Evolutionary conservation across 2,797 vertebrate genomes (phyloP), one percentile per base, ranked within the genome.

Genomic region (Margarornis squamiger): DNA sequence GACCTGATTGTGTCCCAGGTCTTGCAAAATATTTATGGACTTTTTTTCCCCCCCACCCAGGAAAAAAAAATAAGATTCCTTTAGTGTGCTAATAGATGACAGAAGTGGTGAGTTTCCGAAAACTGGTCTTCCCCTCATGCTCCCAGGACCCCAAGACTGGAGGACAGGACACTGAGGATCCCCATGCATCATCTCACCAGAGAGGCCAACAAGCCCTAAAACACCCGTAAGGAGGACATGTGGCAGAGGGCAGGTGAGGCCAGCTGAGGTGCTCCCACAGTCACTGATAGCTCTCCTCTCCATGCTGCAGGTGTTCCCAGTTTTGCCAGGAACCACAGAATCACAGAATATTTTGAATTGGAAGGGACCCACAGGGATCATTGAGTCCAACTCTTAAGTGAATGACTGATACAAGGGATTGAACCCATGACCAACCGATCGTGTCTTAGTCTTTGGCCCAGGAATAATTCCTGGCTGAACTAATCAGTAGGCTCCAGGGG

Each of bases 221-320:
- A 5, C 10, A 32, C 2, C 6, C 27, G 38, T 32, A 52, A 20
- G 1, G 19, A 45, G 1, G 14, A 45, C 0, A 1, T 4, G 21
- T 39, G 39, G 41, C 80, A 78, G 49, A 45, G 34, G 32, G 27
- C 48, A 66, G 29, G 26, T 11, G 57, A 51, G 68, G 68, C 22
- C 58, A 17, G 1, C 0, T 49, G 65, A 38, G n/a, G 13, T 62
- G 52, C 9, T 55, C 70, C 48, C 27, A 10, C 20, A 22, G 32
- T 30, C 66, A 34, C 73, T 57, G 43, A 3, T 0, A 14, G 51
- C 65, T 84, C 34, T 73, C 27, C 16, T 73, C 65, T 68, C 38
- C 49, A 14, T 34, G 59, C 76, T 51, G 38, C 49, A 73, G 48
- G 12, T 57, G 46, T 78, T 54, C 49, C 61, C 59, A 38, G 38